Conservation (phyloP, 2,797 vertebrate species). For the Oreonectes daqikongensis region DNA sequence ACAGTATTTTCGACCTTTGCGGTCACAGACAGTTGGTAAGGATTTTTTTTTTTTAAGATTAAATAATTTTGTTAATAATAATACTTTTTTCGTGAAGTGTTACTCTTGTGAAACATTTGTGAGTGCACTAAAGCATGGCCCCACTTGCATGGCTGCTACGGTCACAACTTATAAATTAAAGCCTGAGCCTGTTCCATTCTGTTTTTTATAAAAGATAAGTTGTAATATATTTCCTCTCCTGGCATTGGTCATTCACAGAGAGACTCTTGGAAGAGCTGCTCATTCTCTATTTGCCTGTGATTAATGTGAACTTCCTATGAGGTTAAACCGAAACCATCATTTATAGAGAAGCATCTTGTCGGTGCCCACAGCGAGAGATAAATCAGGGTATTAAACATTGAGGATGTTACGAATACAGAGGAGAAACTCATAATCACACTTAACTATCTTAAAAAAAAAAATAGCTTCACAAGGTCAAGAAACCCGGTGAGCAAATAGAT, state of each 20-base stretch:
- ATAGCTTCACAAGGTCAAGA: slow-evolving; percentile 15
- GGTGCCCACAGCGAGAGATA: slow-evolving; percentile 47
- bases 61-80: background rate
- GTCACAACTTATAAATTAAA: background rate
- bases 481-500: background rate
- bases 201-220: slow-evolving; percentile 55
- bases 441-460: slow-evolving; percentile 16
- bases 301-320: slow-evolving; percentile 56
- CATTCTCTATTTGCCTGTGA: slow-evolving; percentile 51
- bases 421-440: slow-evolving; percentile 7
- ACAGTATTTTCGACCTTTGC: too few species aligned
- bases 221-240: slow-evolving; percentile 51
- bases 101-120: slow-evolving; percentile 13
- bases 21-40: too few species aligned
- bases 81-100: background rate
- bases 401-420: slow-evolving; percentile 30
- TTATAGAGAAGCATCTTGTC: slow-evolving; percentile 57
- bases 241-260: slow-evolving; percentile 30
- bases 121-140: background rate
- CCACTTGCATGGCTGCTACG: slow-evolving; percentile 9
- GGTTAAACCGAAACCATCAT: slow-evolving; percentile 53
- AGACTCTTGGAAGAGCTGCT: slow-evolving; percentile 28
- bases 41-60: too few species aligned
- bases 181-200: slow-evolving; percentile 20
- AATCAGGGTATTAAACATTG: slow-evolving; percentile 48